phyloP scores from a whole-genome alignment of 2,797 vertebrate genomes.

The Mionectes olivaceus region DNA sequence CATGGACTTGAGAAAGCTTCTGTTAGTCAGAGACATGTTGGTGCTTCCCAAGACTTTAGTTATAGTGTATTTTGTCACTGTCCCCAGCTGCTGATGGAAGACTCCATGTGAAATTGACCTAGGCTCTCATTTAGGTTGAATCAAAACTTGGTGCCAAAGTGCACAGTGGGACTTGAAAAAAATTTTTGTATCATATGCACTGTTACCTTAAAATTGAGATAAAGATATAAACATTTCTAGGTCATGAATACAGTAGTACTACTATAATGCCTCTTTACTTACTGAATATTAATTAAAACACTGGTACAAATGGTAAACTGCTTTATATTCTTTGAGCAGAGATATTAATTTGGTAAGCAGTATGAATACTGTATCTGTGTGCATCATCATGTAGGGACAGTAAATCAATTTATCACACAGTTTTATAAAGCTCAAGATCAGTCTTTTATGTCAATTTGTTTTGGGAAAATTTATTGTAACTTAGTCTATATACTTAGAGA shows the following conservation, averaged over 20 bases:
- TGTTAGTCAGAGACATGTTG: not conserved
- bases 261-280: not conserved
- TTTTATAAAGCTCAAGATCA: not conserved
- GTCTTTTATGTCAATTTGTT: not conserved
- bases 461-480: not conserved
- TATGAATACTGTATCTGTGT: not conserved
- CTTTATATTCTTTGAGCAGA: not conserved
- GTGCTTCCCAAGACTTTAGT: not conserved
- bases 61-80: not conserved
- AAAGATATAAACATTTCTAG: not conserved
- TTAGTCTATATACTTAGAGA: not conserved
- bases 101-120: not conserved
- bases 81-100: not conserved
- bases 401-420: not conserved
- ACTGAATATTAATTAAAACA: not conserved
- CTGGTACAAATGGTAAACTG: not conserved
- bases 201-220: not conserved
- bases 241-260: not conserved
- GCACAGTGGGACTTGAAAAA: not conserved
- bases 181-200: fast-evolving
- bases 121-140: not conserved
- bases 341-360: not conserved
- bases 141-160: not conserved
- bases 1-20: not conserved
- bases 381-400: not conserved